Conservation (phyloP, 2,797 vertebrate species). For the Xerus rutilus region DNA sequence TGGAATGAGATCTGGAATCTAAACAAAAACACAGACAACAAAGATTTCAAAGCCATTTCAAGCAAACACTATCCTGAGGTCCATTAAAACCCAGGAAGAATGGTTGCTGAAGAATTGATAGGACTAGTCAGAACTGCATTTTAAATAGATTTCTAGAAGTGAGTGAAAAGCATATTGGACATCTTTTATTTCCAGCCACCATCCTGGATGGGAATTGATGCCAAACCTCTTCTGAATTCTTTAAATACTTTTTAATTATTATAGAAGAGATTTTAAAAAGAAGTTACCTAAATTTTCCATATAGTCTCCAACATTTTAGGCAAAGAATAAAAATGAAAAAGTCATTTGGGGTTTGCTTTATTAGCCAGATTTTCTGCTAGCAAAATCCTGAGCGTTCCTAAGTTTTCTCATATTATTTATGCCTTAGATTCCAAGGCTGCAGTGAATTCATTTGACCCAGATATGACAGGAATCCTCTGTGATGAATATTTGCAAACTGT, state of each 20-base stretch:
- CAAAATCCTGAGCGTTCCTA: neutral
- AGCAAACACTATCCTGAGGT: neutral
- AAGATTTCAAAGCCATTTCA: neutral
- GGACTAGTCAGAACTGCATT: slow-evolving; percentile 38
- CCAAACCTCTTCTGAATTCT: slow-evolving; percentile 39
- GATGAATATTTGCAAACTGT: neutral
- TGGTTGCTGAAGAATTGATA: neutral
- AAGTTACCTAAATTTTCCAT: neutral
- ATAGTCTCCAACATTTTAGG: neutral
- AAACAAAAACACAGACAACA: slow-evolving; percentile 25
- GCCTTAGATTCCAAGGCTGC: neutral
- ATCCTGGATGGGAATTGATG: slow-evolving; percentile 54
- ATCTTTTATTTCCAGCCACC: neutral
- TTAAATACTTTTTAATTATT: slow-evolving; percentile 19
- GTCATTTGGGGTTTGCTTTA: neutral
- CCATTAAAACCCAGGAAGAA: slow-evolving; percentile 41
- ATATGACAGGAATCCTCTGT: neutral
- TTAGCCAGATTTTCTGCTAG: slow-evolving; percentile 5
- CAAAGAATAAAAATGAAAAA: neutral
- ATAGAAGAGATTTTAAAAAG: neutral
- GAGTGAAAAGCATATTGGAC: neutral
- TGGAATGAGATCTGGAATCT: neutral
- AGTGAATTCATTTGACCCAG: neutral
- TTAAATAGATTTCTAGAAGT: slow-evolving; percentile 23
- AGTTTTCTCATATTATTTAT: slow-evolving; percentile 18